These are phyloP conservation scores for Metopolophium dirhodum DNA, from an alignment of 1,140 invertebrate species.

Conservation along the genomic window DNA sequence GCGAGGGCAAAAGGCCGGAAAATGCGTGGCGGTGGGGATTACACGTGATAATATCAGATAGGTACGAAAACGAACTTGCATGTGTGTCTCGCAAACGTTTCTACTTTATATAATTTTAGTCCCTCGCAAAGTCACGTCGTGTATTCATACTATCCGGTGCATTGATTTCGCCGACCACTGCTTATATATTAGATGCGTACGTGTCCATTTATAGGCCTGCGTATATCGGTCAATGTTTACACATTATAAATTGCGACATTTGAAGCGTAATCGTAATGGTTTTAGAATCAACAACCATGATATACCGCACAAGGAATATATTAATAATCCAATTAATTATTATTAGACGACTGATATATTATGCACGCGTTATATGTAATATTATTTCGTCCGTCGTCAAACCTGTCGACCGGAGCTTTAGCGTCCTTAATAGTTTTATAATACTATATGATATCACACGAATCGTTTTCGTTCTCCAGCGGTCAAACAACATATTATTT, in stretches of 20 bases:
- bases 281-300: background rate
- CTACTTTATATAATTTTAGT: background rate
- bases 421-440: background rate
- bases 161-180: background rate
- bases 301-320: background rate
- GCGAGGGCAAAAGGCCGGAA: background rate
- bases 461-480: background rate
- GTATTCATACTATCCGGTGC: background rate
- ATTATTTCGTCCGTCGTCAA: background rate
- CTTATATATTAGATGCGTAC: background rate
- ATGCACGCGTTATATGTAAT: background rate
- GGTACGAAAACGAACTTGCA: background rate
- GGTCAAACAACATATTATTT: background rate
- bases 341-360: background rate
- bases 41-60: background rate
- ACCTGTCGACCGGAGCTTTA: background rate
- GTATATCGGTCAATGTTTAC: background rate
- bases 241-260: background rate
- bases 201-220: background rate
- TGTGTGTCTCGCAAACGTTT: background rate
- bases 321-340: background rate
- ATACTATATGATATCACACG: background rate
- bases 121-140: background rate
- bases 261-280: background rate
- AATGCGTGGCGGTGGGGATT: background rate